phyloP scores from a whole-genome alignment of 2,797 vertebrate genomes.

The Pangasius djambal region DNA sequence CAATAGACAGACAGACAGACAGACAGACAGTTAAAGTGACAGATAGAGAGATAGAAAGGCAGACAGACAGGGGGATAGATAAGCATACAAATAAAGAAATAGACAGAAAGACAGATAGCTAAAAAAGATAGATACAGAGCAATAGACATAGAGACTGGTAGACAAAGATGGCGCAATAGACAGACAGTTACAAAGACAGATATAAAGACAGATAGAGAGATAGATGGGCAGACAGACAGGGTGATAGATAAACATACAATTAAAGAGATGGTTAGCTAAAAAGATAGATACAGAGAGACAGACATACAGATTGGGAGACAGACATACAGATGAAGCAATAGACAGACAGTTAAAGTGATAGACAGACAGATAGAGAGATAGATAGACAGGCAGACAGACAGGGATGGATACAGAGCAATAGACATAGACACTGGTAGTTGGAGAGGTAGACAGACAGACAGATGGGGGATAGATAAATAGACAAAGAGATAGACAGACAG shows the following conservation, averaged over 20 bases:
- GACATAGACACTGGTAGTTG: background rate
- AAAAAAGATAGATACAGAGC: background rate
- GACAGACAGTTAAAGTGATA: background rate
- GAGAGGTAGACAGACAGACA: background rate
- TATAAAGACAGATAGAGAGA: background rate
- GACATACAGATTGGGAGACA: no score
- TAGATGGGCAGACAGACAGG: no score
- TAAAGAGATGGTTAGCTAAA: no score
- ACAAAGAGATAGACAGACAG: conserved; percentile 5
- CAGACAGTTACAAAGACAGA: background rate
- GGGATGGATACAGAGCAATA: background rate
- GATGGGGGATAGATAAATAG: background rate
- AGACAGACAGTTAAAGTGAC: background rate
- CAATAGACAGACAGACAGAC: background rate
- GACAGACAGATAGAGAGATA: background rate
- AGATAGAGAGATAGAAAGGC: background rate
- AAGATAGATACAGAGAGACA: no score
- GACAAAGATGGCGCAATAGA: background rate
- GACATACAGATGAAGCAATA: no score
- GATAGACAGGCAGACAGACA: background rate
- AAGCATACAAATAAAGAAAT: no score
- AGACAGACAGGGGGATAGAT: background rate
- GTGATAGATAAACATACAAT: no score
- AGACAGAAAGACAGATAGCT: background rate
- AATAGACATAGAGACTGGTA: background rate